Evolutionary conservation across 2,797 vertebrate genomes (phyloP), one percentile per base, ranked within the genome.

Genomic region (Rhinella marina): DNA sequence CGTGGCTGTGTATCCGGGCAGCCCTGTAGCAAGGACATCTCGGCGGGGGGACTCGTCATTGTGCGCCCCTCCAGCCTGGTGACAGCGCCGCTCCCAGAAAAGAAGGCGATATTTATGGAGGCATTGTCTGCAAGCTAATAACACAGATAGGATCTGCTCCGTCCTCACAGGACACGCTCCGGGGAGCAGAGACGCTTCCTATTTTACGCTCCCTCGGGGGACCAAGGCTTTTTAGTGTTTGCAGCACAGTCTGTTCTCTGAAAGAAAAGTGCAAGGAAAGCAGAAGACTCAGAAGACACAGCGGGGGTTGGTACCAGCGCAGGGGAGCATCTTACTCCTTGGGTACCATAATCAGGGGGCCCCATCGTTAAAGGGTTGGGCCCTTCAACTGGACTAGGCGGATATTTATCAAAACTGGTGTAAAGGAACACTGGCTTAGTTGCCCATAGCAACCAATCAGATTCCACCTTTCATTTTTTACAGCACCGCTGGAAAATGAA

Each of bases 111-210:
- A 86, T 86, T 86, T 79, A 86, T 70, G 75, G 48, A 64, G 75
- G 48, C 77, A 50, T 32, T 80, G 62, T 72, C 85, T 86, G 62
- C 85, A 56, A 76, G 84, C 84, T 78, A 79, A 78, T 76, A 68
- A 79, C 57, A n/a, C 75, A 64, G 84, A 79, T 68, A 79, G 14
- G 27, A 85, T 41, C 76, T 48, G 84, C 48, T 76, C 61, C 50
- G 29, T 85, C 64, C 59, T 27, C 62, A 41, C 19, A 1, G 29
- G 25, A 32, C 27, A 62, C 48, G 84, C 68, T 68, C 61, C 62
- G 13, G 29, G 78, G 68, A 48, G 54, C 32, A 50, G 41, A 86
- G 84, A 32, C 77, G 11, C 85, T 25, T 52, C 21, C 27, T 77
- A 81, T 21, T 70, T 80, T 80, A 25, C 64, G 9, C 10, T 48